Conservation (phyloP, 2,888 invertebrate species). For the Oxyteleia sp. region DNA sequence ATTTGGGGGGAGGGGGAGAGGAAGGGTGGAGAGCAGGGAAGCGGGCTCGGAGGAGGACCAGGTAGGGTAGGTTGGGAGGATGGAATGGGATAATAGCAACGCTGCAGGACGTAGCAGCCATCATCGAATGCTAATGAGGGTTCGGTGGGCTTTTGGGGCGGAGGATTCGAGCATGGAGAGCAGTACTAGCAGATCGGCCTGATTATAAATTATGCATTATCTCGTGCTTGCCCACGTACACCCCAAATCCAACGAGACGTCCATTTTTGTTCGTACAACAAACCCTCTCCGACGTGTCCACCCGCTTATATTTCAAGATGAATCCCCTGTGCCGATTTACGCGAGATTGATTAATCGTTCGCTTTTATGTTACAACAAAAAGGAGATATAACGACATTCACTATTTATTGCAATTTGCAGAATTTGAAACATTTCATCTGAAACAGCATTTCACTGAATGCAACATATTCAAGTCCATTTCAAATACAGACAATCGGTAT, state of each 20-base stretch:
- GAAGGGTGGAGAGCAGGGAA: slow-evolving; percentile 55
- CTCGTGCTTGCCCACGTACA: slow-evolving; percentile 74
- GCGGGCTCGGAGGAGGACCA: slow-evolving; percentile 70
- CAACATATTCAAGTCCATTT: too few species aligned
- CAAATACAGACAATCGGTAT: too few species aligned
- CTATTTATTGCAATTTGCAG: too few species aligned
- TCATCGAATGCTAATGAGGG: slow-evolving; percentile 88
- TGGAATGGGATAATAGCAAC: slow-evolving; percentile 83
- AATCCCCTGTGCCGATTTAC: slow-evolving; percentile 3
- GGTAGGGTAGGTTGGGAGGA: slow-evolving; percentile 79
- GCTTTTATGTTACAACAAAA: neutral
- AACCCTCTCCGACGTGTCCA: slow-evolving; percentile 24
- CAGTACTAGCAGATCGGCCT: slow-evolving; percentile 83
- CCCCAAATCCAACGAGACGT: slow-evolving; percentile 68
- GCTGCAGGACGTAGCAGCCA: slow-evolving; percentile 87
- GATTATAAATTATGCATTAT: slow-evolving; percentile 87
- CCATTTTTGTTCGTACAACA: slow-evolving; percentile 50
- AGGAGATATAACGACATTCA: too few species aligned
- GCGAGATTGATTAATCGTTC: neutral
- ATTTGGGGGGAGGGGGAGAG: too few species aligned
- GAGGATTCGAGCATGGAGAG: slow-evolving; percentile 79
- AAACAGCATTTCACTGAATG: too few species aligned
- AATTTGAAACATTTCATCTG: too few species aligned
- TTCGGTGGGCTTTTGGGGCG: slow-evolving; percentile 83
- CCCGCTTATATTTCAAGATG: slow-evolving; percentile 16